phyloP scores from a whole-genome alignment of 2,113 vertebrate species.

The Calidris pugnax region DNA sequence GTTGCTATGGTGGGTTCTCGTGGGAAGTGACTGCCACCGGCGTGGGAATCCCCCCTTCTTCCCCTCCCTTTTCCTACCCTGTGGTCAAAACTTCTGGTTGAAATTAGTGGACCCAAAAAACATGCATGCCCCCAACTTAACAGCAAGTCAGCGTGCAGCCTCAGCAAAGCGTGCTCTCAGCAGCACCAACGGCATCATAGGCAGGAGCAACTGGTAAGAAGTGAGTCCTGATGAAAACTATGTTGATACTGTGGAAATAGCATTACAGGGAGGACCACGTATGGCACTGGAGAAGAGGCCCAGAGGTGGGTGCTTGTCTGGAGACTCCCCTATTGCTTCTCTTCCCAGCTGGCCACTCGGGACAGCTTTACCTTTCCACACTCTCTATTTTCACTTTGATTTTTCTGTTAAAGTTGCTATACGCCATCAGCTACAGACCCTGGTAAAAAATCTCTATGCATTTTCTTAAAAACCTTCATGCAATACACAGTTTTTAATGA shows the following conservation, averaged over 20 bases:
- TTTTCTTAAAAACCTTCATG: neutral
- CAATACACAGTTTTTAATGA: neutral
- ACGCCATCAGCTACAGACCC: neutral
- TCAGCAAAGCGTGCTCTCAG: neutral
- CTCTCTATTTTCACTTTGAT: neutral
- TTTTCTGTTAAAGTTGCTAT: neutral
- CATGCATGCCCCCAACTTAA: neutral
- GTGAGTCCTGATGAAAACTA: neutral
- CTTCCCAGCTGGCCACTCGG: neutral
- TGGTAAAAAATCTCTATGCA: neutral
- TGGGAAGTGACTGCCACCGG: slow-evolving; percentile 20
- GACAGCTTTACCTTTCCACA: neutral
- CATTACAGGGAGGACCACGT: fast-evolving
- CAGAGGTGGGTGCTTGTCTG: neutral
- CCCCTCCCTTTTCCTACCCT: neutral
- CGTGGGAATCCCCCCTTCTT: slow-evolving; percentile 4
- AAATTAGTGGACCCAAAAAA: neutral
- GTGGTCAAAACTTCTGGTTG: neutral
- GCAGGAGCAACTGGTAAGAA: neutral
- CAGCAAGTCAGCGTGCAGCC: neutral
- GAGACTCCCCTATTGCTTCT: neutral
- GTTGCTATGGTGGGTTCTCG: neutral
- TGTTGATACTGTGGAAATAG: neutral
- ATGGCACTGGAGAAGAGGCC: neutral
- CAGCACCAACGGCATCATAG: neutral